A percentile compares a stretch with the other conserved stretches of the same genome.
Conservation (phyloP, 2,113 vertebrate genomes). For the Engystomops pustulosus region DNA sequence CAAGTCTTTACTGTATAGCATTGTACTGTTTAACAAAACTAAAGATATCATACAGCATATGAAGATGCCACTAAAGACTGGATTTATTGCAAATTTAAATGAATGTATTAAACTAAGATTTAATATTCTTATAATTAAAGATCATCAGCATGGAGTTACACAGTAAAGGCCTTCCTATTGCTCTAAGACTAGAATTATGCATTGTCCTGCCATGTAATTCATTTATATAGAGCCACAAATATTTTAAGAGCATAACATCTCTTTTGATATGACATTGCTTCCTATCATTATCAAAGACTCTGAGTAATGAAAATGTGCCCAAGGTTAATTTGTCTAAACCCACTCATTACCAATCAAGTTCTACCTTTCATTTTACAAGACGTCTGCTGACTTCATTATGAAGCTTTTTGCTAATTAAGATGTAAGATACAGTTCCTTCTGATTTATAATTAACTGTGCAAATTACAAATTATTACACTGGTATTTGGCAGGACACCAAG, state of each 20-base stretch:
- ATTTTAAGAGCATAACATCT: conserved; percentile 53
- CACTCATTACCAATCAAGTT: conserved; percentile 59
- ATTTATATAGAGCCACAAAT: conserved; percentile 43
- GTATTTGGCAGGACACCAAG: conserved; percentile 15
- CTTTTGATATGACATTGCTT: conserved; percentile 58
- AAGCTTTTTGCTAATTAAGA: conserved; percentile 59
- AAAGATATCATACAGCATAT: not conserved
- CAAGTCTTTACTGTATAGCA: too few relatives aligned
- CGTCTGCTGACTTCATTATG: conserved; percentile 61
- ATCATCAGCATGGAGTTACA: conserved; percentile 16
- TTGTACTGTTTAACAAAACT: too few relatives aligned
- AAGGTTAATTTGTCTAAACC: conserved; percentile 40
- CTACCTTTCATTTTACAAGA: conserved; percentile 61
- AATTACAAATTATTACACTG: conserved; percentile 58
- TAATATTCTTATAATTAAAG: conserved; percentile 8
- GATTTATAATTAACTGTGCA: conserved; percentile 61
- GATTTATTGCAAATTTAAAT: conserved; percentile 34
- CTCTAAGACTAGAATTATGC: conserved; percentile 27
- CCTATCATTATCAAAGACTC: conserved; percentile 58
- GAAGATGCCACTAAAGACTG: not conserved
- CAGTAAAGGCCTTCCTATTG: conserved; percentile 27
- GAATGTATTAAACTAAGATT: conserved; percentile 10
- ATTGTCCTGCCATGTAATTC: conserved; percentile 41
- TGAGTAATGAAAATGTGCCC: conserved; percentile 48
- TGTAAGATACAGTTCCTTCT: conserved; percentile 58